Percentiles rank a stretch among this genome's conserved stretches.
These are phyloP conservation scores for Leptinotarsa undecemlineata DNA, from an alignment of 1,140 invertebrate species.

Conservation along the genomic window DNA sequence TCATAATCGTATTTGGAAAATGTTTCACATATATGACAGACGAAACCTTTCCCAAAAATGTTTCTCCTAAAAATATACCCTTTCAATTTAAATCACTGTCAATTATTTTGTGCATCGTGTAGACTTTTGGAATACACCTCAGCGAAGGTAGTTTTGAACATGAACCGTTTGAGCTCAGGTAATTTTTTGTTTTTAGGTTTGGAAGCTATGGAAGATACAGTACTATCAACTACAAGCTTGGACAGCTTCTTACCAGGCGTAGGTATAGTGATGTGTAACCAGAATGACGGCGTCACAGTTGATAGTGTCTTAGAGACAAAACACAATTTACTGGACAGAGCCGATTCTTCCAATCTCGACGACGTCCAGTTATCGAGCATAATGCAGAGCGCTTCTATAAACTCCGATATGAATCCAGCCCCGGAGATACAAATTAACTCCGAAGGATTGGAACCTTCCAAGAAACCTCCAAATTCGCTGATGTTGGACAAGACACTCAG, in stretches of 20 bases:
- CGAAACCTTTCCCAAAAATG: too few relatives aligned
- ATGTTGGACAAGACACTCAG: constrained; percentile 65
- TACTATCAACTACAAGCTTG: constrained; percentile 21
- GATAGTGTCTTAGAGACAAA: constrained; percentile 52
- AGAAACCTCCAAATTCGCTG: constrained; percentile 59
- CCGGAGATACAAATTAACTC: constrained; percentile 68
- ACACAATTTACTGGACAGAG: constrained; percentile 52
- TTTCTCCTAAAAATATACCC: too few relatives aligned
- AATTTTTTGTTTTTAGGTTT: constrained; percentile 30
- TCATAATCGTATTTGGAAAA: too few relatives aligned
- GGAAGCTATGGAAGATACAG: constrained; percentile 46
- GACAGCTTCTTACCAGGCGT: constrained; percentile 66
- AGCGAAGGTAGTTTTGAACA: too few relatives aligned
- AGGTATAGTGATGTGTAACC: constrained; percentile 66
- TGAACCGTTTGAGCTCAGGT: too few relatives aligned
- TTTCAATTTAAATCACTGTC: too few relatives aligned
- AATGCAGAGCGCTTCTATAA: constrained; percentile 60
- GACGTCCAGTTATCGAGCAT: constrained; percentile 60
- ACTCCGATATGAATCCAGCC: constrained; percentile 55
- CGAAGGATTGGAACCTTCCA: constrained; percentile 44
- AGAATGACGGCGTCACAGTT: constrained; percentile 33
- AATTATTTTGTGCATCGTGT: too few relatives aligned
- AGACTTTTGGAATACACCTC: too few relatives aligned
- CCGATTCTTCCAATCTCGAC: constrained; percentile 55
- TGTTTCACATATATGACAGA: too few relatives aligned